Conservation (phyloP, 2,888 invertebrate species). For the Sphinx pinastri region DNA sequence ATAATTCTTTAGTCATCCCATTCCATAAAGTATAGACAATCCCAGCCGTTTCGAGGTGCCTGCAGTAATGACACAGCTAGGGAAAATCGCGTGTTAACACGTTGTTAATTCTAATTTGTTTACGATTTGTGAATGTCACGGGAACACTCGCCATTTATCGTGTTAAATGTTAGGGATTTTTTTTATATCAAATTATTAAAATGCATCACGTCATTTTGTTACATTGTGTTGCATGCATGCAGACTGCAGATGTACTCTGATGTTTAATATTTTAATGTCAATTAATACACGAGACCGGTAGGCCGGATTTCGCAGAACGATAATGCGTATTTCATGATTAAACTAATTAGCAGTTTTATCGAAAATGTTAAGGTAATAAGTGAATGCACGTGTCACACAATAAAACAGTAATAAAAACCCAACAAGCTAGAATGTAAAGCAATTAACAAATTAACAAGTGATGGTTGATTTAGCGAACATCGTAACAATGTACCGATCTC, state of each 20-base stretch:
- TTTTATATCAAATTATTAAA: too few relatives aligned
- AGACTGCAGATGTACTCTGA: not conserved
- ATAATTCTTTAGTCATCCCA: not conserved
- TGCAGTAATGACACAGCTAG: not conserved
- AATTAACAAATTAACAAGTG: slow-evolving; percentile 35
- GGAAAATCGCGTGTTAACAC: slow-evolving; percentile 3
- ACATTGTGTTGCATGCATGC: not conserved
- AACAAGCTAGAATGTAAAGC: slow-evolving; percentile 13
- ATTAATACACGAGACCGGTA: not conserved
- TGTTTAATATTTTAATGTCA: not conserved
- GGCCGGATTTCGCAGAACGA: not conserved
- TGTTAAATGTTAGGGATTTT: not conserved
- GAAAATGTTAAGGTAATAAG: not conserved
- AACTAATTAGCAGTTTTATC: not conserved
- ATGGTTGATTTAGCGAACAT: slow-evolving; percentile 41
- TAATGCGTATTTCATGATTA: not conserved
- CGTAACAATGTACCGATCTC: slow-evolving; percentile 39
- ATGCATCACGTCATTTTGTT: too few relatives aligned
- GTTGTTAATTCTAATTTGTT: slow-evolving; percentile 1
- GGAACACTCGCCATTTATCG: not conserved
- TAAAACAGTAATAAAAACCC: not conserved
- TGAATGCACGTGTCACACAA: not conserved
- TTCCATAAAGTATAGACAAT: not conserved
- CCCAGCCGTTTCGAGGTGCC: not conserved
- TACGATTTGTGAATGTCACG: slow-evolving; percentile 5